phyloP scores from a whole-genome alignment of 1,140 invertebrate genomes.

The Zaprionus davidi region DNA sequence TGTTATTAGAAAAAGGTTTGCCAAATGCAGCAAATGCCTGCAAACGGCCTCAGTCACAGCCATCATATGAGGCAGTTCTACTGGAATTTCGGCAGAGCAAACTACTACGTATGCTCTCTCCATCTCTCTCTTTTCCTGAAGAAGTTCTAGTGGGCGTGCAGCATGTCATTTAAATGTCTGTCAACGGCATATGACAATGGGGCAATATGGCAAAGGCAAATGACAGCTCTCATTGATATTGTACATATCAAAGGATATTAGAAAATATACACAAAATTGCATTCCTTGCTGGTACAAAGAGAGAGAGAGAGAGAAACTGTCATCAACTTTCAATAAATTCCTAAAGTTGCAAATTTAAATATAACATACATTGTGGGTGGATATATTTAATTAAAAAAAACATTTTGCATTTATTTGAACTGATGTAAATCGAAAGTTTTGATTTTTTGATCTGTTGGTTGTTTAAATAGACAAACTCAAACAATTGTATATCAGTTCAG shows the following conservation, averaged over 20 bases:
- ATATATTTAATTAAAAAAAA: not conserved
- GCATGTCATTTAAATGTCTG: slow-evolving; percentile 34
- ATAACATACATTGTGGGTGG: not conserved
- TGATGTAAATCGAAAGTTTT: not conserved
- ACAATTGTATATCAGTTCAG: too few species aligned
- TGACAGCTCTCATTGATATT: not conserved
- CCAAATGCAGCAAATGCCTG: slow-evolving; percentile 72
- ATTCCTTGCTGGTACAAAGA: not conserved
- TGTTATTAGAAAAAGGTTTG: slow-evolving; percentile 79
- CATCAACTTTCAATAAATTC: not conserved
- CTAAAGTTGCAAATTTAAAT: not conserved
- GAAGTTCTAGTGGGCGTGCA: slow-evolving; percentile 14
- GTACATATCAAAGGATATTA: slow-evolving; percentile 5
- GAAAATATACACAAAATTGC: not conserved
- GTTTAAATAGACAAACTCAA: not conserved
- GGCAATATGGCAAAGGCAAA: not conserved
- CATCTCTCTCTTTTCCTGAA: not conserved
- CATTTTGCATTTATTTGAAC: not conserved
- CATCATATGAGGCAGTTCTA: slow-evolving; percentile 21
- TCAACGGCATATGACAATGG: slow-evolving; percentile 11
- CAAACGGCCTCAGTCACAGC: slow-evolving; percentile 46
- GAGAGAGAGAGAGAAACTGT: not conserved
- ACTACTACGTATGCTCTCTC: not conserved
- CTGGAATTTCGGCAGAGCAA: slow-evolving; percentile 19
- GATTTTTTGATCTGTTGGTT: not conserved